Conservation (phyloP, 2,888 invertebrate genomes). For the Muscina levida region DNA sequence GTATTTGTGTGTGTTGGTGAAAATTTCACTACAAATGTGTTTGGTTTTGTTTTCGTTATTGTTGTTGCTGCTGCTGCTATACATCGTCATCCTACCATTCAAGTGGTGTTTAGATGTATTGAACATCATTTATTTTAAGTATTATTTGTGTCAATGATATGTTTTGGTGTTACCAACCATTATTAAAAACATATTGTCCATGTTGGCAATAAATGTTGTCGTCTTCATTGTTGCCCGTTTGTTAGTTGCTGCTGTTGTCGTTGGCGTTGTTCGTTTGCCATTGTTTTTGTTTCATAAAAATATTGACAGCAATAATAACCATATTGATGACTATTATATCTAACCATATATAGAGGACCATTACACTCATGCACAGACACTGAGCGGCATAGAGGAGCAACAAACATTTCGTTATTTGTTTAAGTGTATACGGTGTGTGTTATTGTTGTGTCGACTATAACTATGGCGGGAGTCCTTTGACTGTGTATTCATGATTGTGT, state of each 20-base stretch:
- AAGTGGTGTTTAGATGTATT: conserved; percentile 3
- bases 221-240: conserved; percentile 18
- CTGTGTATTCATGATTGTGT: conserved; percentile 1
- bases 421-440: conserved; percentile 1
- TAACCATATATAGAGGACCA: conserved; percentile 3
- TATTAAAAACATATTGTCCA: conserved; percentile 51
- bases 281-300: conserved; percentile 43
- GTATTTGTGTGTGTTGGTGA: neutral
- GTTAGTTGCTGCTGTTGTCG: conserved; percentile 37
- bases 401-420: neutral
- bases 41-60: too few species aligned
- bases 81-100: too few species aligned
- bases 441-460: neutral
- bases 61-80: too few species aligned
- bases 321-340: conserved; percentile 51
- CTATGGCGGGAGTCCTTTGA: too few species aligned
- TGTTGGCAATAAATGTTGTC: conserved; percentile 38
- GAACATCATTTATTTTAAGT: conserved; percentile 49
- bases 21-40: neutral
- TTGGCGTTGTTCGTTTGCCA: conserved; percentile 50
- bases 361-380: conserved; percentile 22
- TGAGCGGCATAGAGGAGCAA: neutral
- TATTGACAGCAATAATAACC: conserved; percentile 56
- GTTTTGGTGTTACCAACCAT: conserved; percentile 54
- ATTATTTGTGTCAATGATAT: conserved; percentile 56